A percentile compares a stretch with the other conserved stretches of the same genome.
Evolutionary conservation across 2,113 vertebrate species (phyloP).

Genomic region (Tiliqua scincoides): DNA sequence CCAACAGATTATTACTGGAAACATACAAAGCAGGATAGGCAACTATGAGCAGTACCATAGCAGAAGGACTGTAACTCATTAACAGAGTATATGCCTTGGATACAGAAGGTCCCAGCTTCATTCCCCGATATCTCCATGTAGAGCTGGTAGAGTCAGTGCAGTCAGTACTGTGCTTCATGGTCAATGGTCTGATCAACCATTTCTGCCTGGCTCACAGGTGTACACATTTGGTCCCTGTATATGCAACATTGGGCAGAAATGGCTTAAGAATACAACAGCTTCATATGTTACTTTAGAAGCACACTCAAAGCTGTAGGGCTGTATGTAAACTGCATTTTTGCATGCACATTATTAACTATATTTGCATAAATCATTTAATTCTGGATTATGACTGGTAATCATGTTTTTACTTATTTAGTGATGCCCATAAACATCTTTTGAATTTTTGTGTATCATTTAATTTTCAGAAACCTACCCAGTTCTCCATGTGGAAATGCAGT

Average conservation of each 20-base stretch:
- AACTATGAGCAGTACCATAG: background rate
- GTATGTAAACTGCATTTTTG: background rate
- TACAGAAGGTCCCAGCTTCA: too few species aligned
- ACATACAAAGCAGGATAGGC: background rate
- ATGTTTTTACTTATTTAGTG: background rate
- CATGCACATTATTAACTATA: background rate
- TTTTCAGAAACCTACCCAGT: background rate
- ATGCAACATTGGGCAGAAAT: too few species aligned
- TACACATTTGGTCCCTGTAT: too few species aligned
- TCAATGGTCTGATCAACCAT: too few species aligned
- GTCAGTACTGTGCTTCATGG: too few species aligned
- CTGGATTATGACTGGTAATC: background rate
- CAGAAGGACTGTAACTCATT: too few species aligned
- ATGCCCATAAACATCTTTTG: background rate
- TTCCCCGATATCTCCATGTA: too few species aligned
- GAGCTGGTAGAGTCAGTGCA: too few species aligned
- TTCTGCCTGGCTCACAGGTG: too few species aligned
- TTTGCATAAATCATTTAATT: background rate
- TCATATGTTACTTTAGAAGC: background rate
- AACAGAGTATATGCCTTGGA: too few species aligned
- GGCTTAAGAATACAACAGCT: too few species aligned
- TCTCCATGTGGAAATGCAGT: too few species aligned
- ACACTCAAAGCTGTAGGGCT: background rate
- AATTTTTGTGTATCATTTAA: background rate
- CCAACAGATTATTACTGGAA: background rate